Evolutionary conservation across 2,888 invertebrate species (phyloP).

Genomic region (Stramonita haemastoma): DNA sequence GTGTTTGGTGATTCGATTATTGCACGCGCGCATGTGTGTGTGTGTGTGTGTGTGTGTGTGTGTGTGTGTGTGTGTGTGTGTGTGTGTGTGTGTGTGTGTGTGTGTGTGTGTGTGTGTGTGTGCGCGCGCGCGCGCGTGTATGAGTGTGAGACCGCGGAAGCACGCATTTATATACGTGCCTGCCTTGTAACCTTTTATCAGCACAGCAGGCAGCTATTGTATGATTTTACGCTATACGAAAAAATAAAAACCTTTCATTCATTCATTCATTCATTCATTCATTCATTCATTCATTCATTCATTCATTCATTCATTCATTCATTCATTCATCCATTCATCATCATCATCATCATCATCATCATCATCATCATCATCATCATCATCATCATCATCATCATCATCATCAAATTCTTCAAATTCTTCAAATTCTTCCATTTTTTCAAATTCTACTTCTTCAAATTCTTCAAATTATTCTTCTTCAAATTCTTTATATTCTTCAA

Average conservation of each 20-base stretch:
- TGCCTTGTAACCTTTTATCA: not conserved
- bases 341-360: slow-evolving; percentile 1
- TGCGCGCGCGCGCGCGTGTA: not conserved
- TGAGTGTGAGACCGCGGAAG: not conserved
- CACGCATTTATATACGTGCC: not conserved
- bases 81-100: not conserved
- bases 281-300: not conserved
- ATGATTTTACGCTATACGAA: not conserved
- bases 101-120: not conserved
- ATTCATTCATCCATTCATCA: not conserved
- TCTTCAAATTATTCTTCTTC: not conserved
- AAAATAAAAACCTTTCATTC: not conserved
- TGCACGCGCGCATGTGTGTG: not conserved
- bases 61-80: not conserved
- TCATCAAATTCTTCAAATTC: not conserved
- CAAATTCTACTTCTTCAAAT: not conserved
- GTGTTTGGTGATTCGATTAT: too few species aligned
- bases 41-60: not conserved
- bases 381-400: slow-evolving; percentile 6
- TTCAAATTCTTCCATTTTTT: not conserved
- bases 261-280: not conserved
- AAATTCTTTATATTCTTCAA: not conserved
- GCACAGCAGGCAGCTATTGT: not conserved
- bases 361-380: not conserved
- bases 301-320: not conserved